Evolutionary conservation across 2,888 invertebrate genomes (phyloP), one percentile per base, ranked within the genome.

Genomic region (Lumbricus terrestris): DNA sequence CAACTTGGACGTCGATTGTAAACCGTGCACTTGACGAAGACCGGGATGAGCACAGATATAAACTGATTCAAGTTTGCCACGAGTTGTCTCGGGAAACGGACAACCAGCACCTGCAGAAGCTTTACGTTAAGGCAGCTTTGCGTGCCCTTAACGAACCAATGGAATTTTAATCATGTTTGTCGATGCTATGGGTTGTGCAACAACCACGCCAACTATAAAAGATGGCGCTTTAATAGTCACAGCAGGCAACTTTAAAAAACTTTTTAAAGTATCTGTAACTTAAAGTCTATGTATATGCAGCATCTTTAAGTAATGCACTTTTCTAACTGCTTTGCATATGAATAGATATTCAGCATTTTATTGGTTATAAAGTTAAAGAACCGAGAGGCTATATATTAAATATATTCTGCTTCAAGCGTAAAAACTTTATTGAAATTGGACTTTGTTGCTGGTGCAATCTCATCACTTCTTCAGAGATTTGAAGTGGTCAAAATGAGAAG

Each of bases 41-140:
- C 16, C n/a, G 40, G 47, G 88, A 88, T 69, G 91, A 91, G 83
- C 91, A 91, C n/a, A 69, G 90, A 33, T 90, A 88, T 82, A 91
- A 91, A 83, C 88, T 91, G 37, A 89, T 90, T 20, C 91, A 91
- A 42, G 89, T 91, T 40, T 91, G 91, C 29, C 35, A 69, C 34
- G 91, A 91, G 0, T n/a, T 91, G 90, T 40, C 69, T 33, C 34
- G 33, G n/a, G 89, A 69, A 47, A 89, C 89, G n/a, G 69, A 54
- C 20, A 33, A 89, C 42, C 37, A 47, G 82, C n/a, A 89, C 29
- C 20, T 89, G 69, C 37, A 89, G 89, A 37, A 54, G 20, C 37
- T 89, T 54, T 89, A 69, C 42, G 20, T 47, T 23, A 89, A n/a
- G 8, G 89, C 89, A 16, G 89, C 54, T 40, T 54, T 47, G 37